phyloP scores from a whole-genome alignment of 2,113 vertebrate genomes.

The Athene cunicularia region DNA sequence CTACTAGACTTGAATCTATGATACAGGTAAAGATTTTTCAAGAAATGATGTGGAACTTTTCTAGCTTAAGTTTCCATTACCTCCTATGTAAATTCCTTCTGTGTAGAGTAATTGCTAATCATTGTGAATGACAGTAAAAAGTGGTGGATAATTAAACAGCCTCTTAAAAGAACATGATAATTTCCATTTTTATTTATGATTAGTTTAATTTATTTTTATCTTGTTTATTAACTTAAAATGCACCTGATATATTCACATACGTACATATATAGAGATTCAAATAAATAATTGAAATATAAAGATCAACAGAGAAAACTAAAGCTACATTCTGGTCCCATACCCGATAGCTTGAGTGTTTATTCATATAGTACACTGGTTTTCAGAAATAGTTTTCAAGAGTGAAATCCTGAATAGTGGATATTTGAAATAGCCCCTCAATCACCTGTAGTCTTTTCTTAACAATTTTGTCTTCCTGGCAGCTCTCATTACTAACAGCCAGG shows the following conservation, averaged over 20 bases:
- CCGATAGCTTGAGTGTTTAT: neutral
- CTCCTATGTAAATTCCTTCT: neutral
- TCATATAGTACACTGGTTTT: neutral
- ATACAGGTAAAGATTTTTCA: neutral
- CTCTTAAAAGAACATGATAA: neutral
- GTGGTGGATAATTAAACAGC: neutral
- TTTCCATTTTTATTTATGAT: conserved; percentile 17
- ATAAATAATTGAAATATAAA: neutral
- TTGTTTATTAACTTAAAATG: neutral
- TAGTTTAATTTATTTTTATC: neutral
- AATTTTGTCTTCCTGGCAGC: neutral
- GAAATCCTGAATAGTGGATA: neutral
- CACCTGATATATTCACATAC: neutral
- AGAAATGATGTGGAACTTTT: neutral
- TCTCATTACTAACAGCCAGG: neutral
- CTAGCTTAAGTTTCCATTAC: neutral
- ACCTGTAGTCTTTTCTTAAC: neutral
- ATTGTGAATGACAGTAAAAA: conserved; percentile 11
- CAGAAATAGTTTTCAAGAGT: neutral
- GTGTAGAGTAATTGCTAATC: conserved; percentile 5
- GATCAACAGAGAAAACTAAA: neutral
- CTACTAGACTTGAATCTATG: neutral
- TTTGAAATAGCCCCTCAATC: neutral
- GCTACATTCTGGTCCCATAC: neutral
- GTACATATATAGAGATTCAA: neutral